A percentile compares a stretch with the other conserved stretches of the same genome.
phyloP scores from a whole-genome alignment of 35 echinoderm and acorn worm species.

The Nesometra sesokonis region DNA sequence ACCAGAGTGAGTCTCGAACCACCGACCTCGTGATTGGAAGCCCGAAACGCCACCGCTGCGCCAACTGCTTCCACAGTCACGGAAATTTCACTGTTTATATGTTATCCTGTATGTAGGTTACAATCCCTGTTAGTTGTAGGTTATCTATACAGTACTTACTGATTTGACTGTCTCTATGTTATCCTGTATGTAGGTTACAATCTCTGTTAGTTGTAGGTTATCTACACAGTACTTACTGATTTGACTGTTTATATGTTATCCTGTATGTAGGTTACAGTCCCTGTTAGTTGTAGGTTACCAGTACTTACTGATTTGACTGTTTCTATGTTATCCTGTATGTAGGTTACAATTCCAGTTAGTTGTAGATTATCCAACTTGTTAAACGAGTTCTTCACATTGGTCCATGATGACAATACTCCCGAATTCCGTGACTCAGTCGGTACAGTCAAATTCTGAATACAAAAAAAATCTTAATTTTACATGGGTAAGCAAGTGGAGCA shows the following conservation, averaged over 20 bases:
- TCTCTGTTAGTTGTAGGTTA: constrained; percentile 26
- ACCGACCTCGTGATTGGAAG: no score
- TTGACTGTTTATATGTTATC: constrained; percentile 66
- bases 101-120: constrained; percentile 37
- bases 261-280: constrained; percentile 17
- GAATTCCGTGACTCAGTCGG: not conserved
- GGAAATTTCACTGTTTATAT: constrained; percentile 60
- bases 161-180: constrained; percentile 72
- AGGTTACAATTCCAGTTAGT: constrained; percentile 25
- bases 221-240: constrained; percentile 59
- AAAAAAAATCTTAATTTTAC: not conserved
- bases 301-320: constrained; percentile 66
- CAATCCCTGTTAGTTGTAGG: constrained; percentile 28
- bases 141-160: constrained; percentile 48
- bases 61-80: no score
- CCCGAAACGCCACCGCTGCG: no score
- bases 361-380: constrained; percentile 32
- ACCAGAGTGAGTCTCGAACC: no score
- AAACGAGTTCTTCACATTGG: constrained; percentile 17
- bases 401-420: constrained; percentile 38
- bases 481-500: no score
- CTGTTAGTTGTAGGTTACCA: constrained; percentile 26
- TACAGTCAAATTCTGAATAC: not conserved
- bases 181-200: constrained; percentile 33
- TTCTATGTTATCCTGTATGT: constrained; percentile 52